Base-by-base conservation (phyloP, 1,140 invertebrate species). In the Venturia canescens region DNA sequence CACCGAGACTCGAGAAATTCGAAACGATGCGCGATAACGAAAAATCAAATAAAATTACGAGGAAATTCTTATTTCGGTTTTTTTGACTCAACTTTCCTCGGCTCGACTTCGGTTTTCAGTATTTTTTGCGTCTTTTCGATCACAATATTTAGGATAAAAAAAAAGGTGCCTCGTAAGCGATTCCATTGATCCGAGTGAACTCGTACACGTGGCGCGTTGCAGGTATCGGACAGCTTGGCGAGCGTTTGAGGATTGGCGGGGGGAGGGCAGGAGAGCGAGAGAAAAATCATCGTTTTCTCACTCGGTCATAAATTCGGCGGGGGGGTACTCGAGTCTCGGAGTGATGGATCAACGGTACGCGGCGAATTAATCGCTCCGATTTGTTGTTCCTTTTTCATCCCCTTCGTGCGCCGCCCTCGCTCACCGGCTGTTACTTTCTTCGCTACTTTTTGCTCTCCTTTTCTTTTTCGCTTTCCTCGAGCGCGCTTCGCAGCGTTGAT, bases 331-430 rank as follows among this genome's bases (percentile, higher is more conserved):
- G 82, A 80, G 67, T 81, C 78, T 83, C 79, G 78, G 63, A 63
- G 80, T 85, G 85, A 88, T 87, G 81, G 84, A 88, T 87, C 84
- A 86, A 84, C 83, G 84, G 71, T 82, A 57, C 74, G 66, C 69
- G 44, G 66, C 83, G 83, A 86, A 86, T 86, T 87, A 87, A 87
- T 87, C 82, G 85, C 70, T 60, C 70, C 83, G 81, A 87, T 87
- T 87, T 83, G 82, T 83, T 79, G 75, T 53, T 26, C 15, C n/a
- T 44, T 66, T 82, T 72, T 57, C 67, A 26, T 53, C 18, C 18
- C 50, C 50, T 31, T 74, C n/a, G 15, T 53, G 18, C 50, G 13
- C 23, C 77, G 27, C 77, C 18, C 34, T 67, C 34, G 31, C 63
- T 50, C 38, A 50, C 63, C 69, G 77, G 23, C 77, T 69, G 31